These are phyloP conservation scores for Pteruthius melanotis DNA, from an alignment of 2,113 vertebrate species.

Conservation along the genomic window DNA sequence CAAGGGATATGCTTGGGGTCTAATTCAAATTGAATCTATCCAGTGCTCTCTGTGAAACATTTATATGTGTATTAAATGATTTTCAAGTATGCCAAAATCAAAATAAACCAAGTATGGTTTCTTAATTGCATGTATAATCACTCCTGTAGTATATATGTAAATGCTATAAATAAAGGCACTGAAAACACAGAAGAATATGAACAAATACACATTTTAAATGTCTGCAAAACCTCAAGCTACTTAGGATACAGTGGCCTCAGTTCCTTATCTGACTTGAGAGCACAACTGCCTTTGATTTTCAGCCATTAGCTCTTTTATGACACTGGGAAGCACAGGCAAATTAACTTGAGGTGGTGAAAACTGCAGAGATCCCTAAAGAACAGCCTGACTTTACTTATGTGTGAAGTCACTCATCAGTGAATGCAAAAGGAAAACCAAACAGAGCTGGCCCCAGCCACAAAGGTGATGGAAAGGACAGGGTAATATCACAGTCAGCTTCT, in stretches of 20 bases:
- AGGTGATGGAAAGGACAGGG: neutral
- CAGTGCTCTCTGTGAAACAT: neutral
- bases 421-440: neutral
- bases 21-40: neutral
- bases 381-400: fast-evolving
- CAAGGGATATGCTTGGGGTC: neutral
- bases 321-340: neutral
- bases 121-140: neutral
- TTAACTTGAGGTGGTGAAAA: neutral
- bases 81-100: neutral
- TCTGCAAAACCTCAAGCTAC: neutral
- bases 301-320: neutral
- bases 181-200: neutral
- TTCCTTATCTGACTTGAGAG: neutral
- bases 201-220: neutral
- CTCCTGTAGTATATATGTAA: neutral
- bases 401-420: neutral
- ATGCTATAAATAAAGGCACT: neutral
- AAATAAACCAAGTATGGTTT: neutral
- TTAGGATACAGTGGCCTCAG: neutral
- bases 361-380: neutral
- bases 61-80: neutral
- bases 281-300: neutral
- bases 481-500: neutral
- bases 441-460: neutral